Conservation (phyloP, 2,888 invertebrate species). For the Carabus problematicus region DNA sequence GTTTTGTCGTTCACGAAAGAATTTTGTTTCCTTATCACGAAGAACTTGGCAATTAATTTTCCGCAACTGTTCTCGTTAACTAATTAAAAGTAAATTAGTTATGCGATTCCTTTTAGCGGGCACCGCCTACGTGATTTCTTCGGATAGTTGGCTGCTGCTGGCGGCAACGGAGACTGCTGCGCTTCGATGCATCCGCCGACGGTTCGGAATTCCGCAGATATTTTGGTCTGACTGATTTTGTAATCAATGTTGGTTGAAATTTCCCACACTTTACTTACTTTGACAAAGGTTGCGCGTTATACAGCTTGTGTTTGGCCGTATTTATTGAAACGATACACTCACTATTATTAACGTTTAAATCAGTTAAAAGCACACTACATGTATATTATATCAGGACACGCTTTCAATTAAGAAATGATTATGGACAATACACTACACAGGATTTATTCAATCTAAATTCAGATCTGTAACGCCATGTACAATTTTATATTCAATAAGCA, state of each 20-base stretch:
- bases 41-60: slow-evolving; percentile 37
- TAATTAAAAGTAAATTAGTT: slow-evolving; percentile 41
- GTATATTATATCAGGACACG: neutral
- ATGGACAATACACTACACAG: too few relatives aligned
- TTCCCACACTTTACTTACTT: too few relatives aligned
- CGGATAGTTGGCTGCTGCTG: slow-evolving; percentile 14
- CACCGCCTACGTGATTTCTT: neutral
- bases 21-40: slow-evolving; percentile 23
- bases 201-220: slow-evolving; percentile 27
- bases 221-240: slow-evolving; percentile 27
- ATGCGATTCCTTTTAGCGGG: slow-evolving; percentile 24
- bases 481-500: too few relatives aligned
- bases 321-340: too few relatives aligned
- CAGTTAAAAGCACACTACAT: neutral
- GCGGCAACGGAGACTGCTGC: too few relatives aligned
- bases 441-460: too few relatives aligned
- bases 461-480: too few relatives aligned
- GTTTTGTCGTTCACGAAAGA: slow-evolving; percentile 23
- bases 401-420: too few relatives aligned
- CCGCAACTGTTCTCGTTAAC: slow-evolving; percentile 38
- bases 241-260: too few relatives aligned
- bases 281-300: too few relatives aligned
- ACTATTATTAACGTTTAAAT: too few relatives aligned
- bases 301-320: too few relatives aligned
- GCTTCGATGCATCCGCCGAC: slow-evolving; percentile 6